These are phyloP conservation scores for Euglossa dilemma DNA, from an alignment of 1,140 invertebrate species.

Conservation along the genomic window DNA sequence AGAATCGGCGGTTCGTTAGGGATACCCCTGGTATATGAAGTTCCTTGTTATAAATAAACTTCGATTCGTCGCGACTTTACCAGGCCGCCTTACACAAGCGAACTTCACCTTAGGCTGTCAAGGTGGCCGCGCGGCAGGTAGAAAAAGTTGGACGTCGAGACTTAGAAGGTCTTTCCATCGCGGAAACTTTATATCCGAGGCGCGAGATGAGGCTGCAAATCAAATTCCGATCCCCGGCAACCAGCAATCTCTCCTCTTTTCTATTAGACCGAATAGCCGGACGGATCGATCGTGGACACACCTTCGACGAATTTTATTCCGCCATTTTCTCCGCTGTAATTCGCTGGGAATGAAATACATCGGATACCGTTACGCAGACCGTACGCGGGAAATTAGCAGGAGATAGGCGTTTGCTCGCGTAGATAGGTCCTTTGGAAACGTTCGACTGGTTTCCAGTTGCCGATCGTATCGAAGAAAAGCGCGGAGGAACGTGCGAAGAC, in stretches of 20 bases:
- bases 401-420: not conserved
- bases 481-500: not conserved
- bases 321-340: not conserved
- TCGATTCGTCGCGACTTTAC: not conserved
- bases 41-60: not conserved
- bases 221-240: not conserved
- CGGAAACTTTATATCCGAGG: not conserved
- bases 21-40: not conserved
- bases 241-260: not conserved
- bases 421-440: not conserved
- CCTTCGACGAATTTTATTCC: conserved; percentile 11
- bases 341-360: not conserved
- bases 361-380: no score
- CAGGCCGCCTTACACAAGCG: no score
- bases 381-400: not conserved
- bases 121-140: no score
- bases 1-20: not conserved
- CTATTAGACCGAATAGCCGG: not conserved
- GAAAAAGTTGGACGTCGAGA: not conserved
- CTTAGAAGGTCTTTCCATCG: not conserved
- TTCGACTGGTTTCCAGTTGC: not conserved
- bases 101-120: not conserved
- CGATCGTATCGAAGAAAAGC: not conserved
- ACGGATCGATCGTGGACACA: conserved; percentile 3
- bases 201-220: not conserved